Conservation (phyloP, 2,113 vertebrate species). For the Rhadina sibilatrix region DNA sequence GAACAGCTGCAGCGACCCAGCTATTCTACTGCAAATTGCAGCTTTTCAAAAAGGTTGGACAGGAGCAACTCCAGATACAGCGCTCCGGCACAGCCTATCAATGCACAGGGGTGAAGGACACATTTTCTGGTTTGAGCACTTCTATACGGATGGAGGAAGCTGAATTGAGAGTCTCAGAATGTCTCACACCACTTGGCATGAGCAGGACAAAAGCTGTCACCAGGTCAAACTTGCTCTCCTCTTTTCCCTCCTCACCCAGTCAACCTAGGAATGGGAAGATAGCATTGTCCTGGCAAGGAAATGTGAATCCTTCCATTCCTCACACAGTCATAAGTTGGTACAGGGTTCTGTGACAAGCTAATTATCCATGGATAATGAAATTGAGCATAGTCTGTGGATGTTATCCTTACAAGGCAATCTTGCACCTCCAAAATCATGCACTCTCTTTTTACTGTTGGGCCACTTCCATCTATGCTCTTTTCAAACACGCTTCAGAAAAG, state of each 20-base stretch:
- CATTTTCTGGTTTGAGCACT: background rate
- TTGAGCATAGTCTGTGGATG: background rate
- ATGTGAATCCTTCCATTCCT: slow-evolving; percentile 57
- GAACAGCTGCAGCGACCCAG: background rate
- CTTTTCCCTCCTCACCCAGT: background rate
- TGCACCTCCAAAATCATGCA: background rate
- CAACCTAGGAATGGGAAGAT: background rate
- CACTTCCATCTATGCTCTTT: background rate
- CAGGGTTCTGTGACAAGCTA: slow-evolving; percentile 65
- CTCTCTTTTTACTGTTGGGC: background rate
- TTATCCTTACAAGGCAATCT: background rate
- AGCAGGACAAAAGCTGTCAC: background rate
- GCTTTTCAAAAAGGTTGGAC: background rate
- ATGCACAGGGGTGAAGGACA: background rate
- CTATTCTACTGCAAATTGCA: background rate
- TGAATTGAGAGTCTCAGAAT: background rate
- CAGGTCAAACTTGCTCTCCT: background rate
- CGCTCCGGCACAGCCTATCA: fast-evolving
- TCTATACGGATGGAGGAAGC: background rate
- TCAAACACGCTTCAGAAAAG: background rate
- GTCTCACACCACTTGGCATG: background rate
- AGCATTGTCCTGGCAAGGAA: slow-evolving; percentile 26
- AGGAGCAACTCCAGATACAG: background rate
- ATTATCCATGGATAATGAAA: background rate
- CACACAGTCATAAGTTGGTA: slow-evolving; percentile 80